Conservation (phyloP, 2,888 invertebrate species). For the Chesias legatella region DNA sequence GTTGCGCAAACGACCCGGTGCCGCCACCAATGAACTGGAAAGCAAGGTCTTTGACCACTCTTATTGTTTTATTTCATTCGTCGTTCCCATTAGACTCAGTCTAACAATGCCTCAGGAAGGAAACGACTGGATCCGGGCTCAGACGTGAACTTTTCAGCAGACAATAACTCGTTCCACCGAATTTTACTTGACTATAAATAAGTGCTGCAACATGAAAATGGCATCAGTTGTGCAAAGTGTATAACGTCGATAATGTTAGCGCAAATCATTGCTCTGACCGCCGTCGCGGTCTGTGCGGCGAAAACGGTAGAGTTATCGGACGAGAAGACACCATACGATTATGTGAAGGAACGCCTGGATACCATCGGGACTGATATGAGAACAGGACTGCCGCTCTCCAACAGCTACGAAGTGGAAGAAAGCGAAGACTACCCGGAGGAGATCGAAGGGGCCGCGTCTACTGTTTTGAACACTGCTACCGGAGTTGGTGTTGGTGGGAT, state of each 20-base stretch:
- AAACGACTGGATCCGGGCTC: slow-evolving; percentile 62
- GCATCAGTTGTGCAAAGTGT: slow-evolving; percentile 67
- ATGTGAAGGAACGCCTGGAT: slow-evolving; percentile 65
- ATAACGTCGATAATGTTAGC: slow-evolving; percentile 60
- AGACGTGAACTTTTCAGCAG: slow-evolving; percentile 66
- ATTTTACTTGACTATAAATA: slow-evolving; percentile 74
- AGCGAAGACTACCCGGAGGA: slow-evolving; percentile 79
- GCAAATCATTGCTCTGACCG: slow-evolving; percentile 47
- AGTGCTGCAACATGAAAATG: slow-evolving; percentile 64
- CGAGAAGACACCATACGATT: slow-evolving; percentile 71
- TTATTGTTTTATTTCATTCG: slow-evolving; percentile 69
- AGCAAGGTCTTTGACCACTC: slow-evolving; percentile 73
- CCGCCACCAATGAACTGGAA: slow-evolving; percentile 73
- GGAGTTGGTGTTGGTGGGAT: slow-evolving; percentile 43
- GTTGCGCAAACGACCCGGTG: slow-evolving; percentile 73
- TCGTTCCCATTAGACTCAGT: slow-evolving; percentile 73
- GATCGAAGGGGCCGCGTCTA: slow-evolving; percentile 66
- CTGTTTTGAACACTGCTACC: slow-evolving; percentile 58
- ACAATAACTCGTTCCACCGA: slow-evolving; percentile 67
- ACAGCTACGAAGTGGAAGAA: slow-evolving; percentile 81
- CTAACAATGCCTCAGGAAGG: slow-evolving; percentile 78
- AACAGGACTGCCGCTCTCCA: slow-evolving; percentile 64
- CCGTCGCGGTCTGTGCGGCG: slow-evolving; percentile 47
- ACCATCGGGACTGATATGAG: slow-evolving; percentile 51
- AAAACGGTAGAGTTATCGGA: slow-evolving; percentile 57